Conservation (phyloP, 2,797 vertebrate genomes). For the Kryptolebias ocellatus region DNA sequence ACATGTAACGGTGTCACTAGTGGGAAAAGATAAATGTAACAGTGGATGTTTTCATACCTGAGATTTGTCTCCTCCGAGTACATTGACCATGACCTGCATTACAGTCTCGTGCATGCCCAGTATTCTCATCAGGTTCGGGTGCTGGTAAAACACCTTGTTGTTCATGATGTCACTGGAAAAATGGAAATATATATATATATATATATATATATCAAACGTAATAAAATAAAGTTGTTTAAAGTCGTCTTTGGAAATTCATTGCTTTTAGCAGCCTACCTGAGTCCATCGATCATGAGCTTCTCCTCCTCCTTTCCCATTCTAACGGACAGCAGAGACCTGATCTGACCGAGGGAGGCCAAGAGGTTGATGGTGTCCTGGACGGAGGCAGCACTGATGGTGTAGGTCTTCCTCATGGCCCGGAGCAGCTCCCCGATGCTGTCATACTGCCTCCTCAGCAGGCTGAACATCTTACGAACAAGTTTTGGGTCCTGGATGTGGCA, state of each 20-base stretch:
- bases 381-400: conserved; percentile 93
- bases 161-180: conserved; percentile 95
- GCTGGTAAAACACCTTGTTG: conserved; percentile 99
- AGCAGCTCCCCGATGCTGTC: conserved; percentile 95
- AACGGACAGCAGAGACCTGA: conserved; percentile 94
- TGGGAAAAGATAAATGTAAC: neutral
- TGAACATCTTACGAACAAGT: conserved; percentile 95
- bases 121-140: conserved; percentile 98
- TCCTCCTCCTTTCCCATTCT: conserved; percentile 98
- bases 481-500: conserved; percentile 92
- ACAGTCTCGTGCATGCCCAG: conserved; percentile 99
- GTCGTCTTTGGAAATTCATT: too few relatives aligned
- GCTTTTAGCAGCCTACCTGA: conserved; percentile 83
- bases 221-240: too few relatives aligned
- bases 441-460: conserved; percentile 91
- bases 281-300: conserved; percentile 96
- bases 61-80: conserved; percentile 93
- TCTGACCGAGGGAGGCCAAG: conserved; percentile 93
- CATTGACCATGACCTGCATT: conserved; percentile 99
- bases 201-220: neutral
- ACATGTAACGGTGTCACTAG: conserved; percentile 1
- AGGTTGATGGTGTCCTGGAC: conserved; percentile 93
- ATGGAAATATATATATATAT: too few relatives aligned
- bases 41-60: conserved; percentile 84
- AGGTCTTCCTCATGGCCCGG: conserved; percentile 92